Evolutionary conservation across 2,888 invertebrate genomes (phyloP), one percentile per base, ranked within the genome.

Genomic region (Priocnemis perturbator): DNA sequence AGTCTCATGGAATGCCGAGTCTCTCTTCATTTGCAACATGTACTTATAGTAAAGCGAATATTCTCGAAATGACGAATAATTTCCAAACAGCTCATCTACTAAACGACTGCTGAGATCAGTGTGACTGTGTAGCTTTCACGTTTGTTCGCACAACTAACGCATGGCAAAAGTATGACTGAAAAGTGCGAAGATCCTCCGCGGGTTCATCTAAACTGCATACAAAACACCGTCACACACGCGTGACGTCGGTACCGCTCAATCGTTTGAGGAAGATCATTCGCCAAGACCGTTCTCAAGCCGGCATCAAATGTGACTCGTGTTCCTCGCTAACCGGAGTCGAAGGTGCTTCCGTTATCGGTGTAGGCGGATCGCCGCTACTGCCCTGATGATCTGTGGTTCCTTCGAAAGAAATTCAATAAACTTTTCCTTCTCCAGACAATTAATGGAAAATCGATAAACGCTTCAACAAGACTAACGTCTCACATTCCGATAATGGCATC

Each of bases 261-360:
- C 60, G 69, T 64, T 74, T 74, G 44, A 58, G 50, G 47, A 77
- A 73, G 69, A 79, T 69, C 68, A 37, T 74, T 76, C 73, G 76
- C 71, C 58, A 60, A 45, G 44, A 59, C 58, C 60, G 52, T n/a
- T 69, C 67, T 86, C 78, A 87, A 57, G 84, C 83, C 0, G 85
- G 78, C 26, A 83, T 78, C 44, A 87, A 65, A 56, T 83, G 85
- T 11, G 85, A 78, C 48, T 84, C 85, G 17, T 73, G 80, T 19
- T 83, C 84, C 63, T 88, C 88, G 76, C 86, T 88, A 44, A 86
- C 83, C 4, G 87, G 86, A 0, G 86, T 88, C n/a, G 88, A 87
- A 4, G 89, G 88, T 17, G 82, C 83, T 69, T 89, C 89, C 30
- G 88, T 88, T 59, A 88, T 88, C n/a, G 89, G 89, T 3, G 88